Evolutionary conservation across 2,113 vertebrate genomes (phyloP).

Genomic region (Terrapene triunguis): DNA sequence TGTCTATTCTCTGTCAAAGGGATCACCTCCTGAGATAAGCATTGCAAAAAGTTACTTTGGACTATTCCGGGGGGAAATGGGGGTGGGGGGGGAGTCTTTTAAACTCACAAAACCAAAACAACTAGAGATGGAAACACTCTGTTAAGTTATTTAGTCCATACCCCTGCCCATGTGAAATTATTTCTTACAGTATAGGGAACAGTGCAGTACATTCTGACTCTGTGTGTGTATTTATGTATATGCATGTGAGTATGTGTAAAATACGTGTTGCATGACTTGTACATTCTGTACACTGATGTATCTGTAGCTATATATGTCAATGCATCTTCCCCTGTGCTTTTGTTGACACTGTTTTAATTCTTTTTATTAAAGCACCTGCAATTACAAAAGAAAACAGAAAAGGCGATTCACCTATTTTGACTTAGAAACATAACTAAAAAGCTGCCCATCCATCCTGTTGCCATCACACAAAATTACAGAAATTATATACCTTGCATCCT

Average conservation of each 20-base stretch:
- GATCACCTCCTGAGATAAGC: accelerated
- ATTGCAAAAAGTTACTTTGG: not conserved
- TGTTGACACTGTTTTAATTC: not conserved
- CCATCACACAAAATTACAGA: accelerated
- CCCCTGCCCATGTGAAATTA: not conserved
- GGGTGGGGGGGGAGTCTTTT: accelerated
- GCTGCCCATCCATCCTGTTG: accelerated
- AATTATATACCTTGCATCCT: not conserved
- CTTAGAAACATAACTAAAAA: not conserved
- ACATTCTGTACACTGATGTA: not conserved
- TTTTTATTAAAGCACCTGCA: not conserved
- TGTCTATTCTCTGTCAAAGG: not conserved
- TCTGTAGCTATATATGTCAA: not conserved
- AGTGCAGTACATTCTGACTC: not conserved
- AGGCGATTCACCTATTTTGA: not conserved
- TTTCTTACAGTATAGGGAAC: not conserved
- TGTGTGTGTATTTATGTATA: not conserved
- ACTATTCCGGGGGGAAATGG: accelerated
- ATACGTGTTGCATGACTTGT: not conserved
- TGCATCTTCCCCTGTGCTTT: not conserved
- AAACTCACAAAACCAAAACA: accelerated
- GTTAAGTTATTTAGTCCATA: not conserved
- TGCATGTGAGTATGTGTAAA: not conserved
- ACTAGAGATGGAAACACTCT: not conserved
- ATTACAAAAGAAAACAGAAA: not conserved